Evolutionary conservation across 1,140 invertebrate species (phyloP).

Genomic region (Bathynomus jamesi): DNA sequence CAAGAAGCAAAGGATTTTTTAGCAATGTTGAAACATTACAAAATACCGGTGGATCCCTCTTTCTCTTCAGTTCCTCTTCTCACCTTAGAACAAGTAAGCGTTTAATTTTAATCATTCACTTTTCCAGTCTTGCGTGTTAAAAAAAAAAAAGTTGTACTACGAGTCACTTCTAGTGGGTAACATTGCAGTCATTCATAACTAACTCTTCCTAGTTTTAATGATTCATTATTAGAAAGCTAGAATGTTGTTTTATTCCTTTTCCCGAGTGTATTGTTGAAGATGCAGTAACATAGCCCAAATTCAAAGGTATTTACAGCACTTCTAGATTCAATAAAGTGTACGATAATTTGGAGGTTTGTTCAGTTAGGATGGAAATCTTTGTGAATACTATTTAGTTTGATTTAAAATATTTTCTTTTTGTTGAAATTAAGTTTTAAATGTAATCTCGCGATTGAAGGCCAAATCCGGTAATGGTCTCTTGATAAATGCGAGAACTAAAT

Average conservation of each 20-base stretch:
- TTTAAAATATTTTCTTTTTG: too few relatives aligned
- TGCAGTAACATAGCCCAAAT: too few relatives aligned
- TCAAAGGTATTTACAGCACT: too few relatives aligned
- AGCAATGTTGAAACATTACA: conserved; percentile 76
- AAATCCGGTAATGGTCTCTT: background rate
- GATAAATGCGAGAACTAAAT: background rate
- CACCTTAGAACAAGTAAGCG: conserved; percentile 30
- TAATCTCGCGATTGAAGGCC: background rate
- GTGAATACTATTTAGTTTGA: too few relatives aligned
- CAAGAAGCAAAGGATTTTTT: conserved; percentile 79
- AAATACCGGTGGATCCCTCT: conserved; percentile 52
- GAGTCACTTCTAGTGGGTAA: background rate
- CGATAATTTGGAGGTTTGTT: too few relatives aligned
- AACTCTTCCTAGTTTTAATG: too few relatives aligned
- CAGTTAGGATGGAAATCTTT: too few relatives aligned
- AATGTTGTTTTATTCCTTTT: background rate
- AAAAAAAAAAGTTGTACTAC: background rate
- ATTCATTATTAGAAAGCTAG: too few relatives aligned
- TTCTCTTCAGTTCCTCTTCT: conserved; percentile 21
- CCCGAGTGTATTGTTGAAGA: too few relatives aligned
- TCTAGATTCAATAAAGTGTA: too few relatives aligned
- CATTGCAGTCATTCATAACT: background rate
- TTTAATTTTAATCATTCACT: background rate
- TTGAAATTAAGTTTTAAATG: too few relatives aligned
- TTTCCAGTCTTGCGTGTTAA: background rate